Percentiles rank a stretch among this genome's conserved stretches.
phyloP scores from a whole-genome alignment of 2,888 invertebrate genomes.

The Heliothis peltigera region DNA sequence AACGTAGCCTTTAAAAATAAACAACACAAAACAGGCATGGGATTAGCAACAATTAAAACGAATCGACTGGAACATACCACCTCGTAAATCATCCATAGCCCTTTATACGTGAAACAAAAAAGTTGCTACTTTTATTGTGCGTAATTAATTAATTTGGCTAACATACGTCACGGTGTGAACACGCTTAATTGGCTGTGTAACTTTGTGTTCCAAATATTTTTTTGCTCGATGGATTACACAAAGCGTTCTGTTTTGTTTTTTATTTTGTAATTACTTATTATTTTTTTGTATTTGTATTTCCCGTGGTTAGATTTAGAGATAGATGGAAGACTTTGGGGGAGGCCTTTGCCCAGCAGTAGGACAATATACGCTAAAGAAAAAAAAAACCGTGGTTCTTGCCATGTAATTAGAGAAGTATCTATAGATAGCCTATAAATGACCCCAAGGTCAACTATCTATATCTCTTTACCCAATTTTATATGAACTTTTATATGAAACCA shows the following conservation, averaged over 20 bases:
- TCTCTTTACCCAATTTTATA: too few species aligned
- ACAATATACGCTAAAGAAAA: too few species aligned
- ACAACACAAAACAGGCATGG: conserved; percentile 11
- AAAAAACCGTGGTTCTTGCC: too few species aligned
- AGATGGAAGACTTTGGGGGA: too few species aligned
- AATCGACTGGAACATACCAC: conserved; percentile 15
- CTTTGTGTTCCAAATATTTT: not conserved
- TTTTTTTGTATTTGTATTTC: too few species aligned
- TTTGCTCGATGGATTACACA: not conserved
- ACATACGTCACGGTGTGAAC: conserved; percentile 3
- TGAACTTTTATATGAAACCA: too few species aligned
- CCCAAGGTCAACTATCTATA: too few species aligned
- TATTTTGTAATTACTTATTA: not conserved
- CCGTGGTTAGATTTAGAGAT: too few species aligned
- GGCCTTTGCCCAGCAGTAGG: too few species aligned
- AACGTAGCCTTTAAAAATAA: not conserved
- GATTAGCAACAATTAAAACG: conserved; percentile 35
- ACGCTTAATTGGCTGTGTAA: not conserved
- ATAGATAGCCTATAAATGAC: too few species aligned
- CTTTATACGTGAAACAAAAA: conserved; percentile 18
- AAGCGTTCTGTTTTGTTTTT: not conserved
- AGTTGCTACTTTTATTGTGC: not conserved
- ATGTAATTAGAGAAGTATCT: too few species aligned
- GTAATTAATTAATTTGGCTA: conserved; percentile 4
- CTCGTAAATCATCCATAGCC: conserved; percentile 28